Evolutionary conservation across 2,113 vertebrate species (phyloP).

Genomic region (Rhombomys opimus): DNA sequence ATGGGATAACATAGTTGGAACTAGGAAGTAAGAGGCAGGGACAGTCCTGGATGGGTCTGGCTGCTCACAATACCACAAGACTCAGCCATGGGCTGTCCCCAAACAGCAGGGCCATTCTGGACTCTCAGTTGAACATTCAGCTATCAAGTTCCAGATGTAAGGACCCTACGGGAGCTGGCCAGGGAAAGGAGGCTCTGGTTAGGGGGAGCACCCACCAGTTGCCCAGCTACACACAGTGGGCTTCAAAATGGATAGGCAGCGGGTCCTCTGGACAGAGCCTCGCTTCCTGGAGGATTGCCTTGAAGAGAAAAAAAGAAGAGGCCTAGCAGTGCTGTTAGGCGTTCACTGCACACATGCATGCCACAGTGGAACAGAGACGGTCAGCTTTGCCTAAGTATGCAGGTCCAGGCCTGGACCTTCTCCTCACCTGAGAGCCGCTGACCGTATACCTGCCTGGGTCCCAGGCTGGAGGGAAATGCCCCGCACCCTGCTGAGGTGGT

Average conservation of each 20-base stretch:
- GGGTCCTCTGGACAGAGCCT: background rate
- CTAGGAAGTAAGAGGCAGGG: background rate
- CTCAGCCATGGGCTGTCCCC: background rate
- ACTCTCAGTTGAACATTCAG: background rate
- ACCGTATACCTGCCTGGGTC: background rate
- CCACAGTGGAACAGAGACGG: background rate
- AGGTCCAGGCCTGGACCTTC: background rate
- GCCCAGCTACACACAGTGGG: background rate
- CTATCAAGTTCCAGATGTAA: background rate
- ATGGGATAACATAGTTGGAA: background rate
- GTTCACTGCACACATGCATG: too few relatives aligned
- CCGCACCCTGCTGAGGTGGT: background rate
- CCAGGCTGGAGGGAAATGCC: background rate
- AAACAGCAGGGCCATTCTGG: background rate
- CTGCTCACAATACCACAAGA: background rate
- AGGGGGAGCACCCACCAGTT: background rate
- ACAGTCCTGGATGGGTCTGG: background rate
- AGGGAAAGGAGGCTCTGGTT: background rate
- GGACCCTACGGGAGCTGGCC: background rate
- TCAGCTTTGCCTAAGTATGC: background rate
- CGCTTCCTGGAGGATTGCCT: background rate
- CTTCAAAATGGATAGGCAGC: background rate
- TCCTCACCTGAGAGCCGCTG: background rate
- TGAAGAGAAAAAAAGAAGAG: background rate
- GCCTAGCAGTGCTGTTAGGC: background rate